Conservation (phyloP, 2,888 invertebrate species). For the Tenthredo mesomela region DNA sequence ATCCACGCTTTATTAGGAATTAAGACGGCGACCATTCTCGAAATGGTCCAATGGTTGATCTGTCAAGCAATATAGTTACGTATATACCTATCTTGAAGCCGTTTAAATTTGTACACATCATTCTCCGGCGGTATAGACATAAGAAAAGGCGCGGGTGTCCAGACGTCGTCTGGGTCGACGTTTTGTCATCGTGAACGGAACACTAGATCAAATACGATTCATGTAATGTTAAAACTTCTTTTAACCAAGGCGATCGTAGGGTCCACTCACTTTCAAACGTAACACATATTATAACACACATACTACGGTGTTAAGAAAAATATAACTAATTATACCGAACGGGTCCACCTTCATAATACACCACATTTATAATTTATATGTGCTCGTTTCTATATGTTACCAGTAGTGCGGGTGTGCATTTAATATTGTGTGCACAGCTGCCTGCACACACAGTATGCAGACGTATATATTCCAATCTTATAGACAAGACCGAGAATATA, state of each 20-base stretch:
- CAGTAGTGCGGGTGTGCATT: background rate
- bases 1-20: conserved; percentile 16
- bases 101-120: background rate
- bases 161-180: conserved; percentile 27
- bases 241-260: background rate
- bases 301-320: conserved; percentile 56
- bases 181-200: conserved; percentile 40
- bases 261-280: conserved; percentile 50
- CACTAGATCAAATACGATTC: conserved; percentile 19
- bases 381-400: background rate
- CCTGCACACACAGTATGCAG: background rate
- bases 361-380: background rate
- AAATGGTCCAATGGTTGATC: background rate
- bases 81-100: background rate
- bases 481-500: conserved; percentile 7
- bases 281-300: background rate
- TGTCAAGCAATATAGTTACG: too few relatives aligned
- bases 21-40: background rate
- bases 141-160: background rate
- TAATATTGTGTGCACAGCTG: conserved; percentile 10
- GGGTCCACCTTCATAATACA: conserved; percentile 55
- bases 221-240: background rate
- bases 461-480: conserved; percentile 11
- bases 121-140: background rate
- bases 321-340: conserved; percentile 55